Percentiles rank a stretch among this genome's conserved stretches.
These are phyloP conservation scores for Antennarius striatus DNA, from an alignment of 2,113 vertebrate species.

Conservation along the genomic window DNA sequence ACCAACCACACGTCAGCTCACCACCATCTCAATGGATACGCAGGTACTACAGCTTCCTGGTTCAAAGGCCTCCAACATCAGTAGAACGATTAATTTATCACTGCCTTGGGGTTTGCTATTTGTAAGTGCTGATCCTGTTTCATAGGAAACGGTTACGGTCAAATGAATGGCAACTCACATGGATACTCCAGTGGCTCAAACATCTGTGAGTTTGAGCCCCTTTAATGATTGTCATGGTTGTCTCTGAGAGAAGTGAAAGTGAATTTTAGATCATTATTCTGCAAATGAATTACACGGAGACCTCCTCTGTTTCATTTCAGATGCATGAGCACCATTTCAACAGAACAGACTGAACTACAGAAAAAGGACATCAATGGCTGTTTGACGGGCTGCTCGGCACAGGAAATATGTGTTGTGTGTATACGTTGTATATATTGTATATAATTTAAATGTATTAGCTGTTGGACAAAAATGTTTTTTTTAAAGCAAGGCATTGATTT, in stretches of 20 bases:
- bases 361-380: conserved; percentile 71
- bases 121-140: conserved; percentile 5
- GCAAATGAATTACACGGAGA: neutral
- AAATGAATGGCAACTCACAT: conserved; percentile 54
- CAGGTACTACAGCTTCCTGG: conserved; percentile 51
- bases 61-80: neutral
- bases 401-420: conserved; percentile 86
- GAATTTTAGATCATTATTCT: neutral
- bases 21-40: conserved; percentile 60
- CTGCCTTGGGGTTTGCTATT: neutral
- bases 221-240: conserved; percentile 1
- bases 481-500: conserved; percentile 69
- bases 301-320: conserved; percentile 68
- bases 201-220: conserved; percentile 45
- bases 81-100: neutral
- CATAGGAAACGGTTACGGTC: conserved; percentile 64
- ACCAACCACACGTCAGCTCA: conserved; percentile 21
- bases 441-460: conserved; percentile 83
- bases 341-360: conserved; percentile 74
- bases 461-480: conserved; percentile 36
- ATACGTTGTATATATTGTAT: conserved; percentile 72
- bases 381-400: conserved; percentile 89
- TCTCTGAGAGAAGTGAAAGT: too few species aligned
- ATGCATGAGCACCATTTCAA: conserved; percentile 4
- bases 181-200: conserved; percentile 50